Conservation (phyloP, 2,888 invertebrate species). For the Resseliella maxima region DNA sequence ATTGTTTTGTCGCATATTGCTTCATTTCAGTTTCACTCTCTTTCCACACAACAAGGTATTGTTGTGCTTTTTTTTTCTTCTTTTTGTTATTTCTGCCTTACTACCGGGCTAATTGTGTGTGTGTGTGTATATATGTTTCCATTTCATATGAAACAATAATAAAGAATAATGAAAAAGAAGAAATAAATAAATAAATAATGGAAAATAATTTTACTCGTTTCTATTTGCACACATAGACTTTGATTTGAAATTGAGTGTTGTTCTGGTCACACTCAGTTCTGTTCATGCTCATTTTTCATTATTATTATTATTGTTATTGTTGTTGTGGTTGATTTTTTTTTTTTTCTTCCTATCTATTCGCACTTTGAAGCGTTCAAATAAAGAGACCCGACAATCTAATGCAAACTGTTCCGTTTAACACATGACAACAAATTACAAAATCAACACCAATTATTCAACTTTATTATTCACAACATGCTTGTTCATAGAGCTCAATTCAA, state of each 20-base stretch:
- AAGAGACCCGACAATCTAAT: neutral
- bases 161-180: neutral
- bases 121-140: neutral
- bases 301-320: no score
- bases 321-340: neutral
- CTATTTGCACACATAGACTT: neutral
- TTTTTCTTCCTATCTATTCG: neutral
- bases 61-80: no score
- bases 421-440: slow-evolving; percentile 52
- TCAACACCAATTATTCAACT: slow-evolving; percentile 30
- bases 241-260: no score
- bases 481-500: slow-evolving; percentile 6
- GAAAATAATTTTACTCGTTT: neutral
- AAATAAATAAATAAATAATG: neutral
- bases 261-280: no score
- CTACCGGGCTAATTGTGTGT: no score
- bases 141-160: slow-evolving; percentile 18
- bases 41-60: slow-evolving; percentile 12
- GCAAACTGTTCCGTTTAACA: neutral
- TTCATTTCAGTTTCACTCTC: slow-evolving; percentile 33
- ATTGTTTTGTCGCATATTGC: slow-evolving; percentile 39
- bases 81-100: no score
- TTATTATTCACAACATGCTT: slow-evolving; percentile 9
- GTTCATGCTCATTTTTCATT: no score
- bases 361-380: slow-evolving; percentile 6